Evolutionary conservation across 1,140 invertebrate genomes (phyloP).

Genomic region (Drosophila takahashii): DNA sequence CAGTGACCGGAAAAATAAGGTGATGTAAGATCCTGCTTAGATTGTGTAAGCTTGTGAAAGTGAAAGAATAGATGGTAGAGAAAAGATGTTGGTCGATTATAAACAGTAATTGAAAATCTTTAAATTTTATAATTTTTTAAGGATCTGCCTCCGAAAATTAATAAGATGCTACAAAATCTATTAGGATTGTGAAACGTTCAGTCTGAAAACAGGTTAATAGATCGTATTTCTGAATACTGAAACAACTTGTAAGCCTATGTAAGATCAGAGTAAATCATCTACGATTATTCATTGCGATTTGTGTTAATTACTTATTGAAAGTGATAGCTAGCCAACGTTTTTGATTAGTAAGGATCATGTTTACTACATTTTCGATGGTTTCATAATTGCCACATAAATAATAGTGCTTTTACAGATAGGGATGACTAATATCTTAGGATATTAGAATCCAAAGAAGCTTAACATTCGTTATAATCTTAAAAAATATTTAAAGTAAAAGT

Average conservation of each 20-base stretch:
- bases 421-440: too few species aligned
- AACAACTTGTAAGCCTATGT: constrained; percentile 15
- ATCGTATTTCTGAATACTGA: constrained; percentile 4
- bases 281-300: constrained; percentile 15
- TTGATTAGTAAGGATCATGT: constrained; percentile 7
- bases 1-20: constrained; percentile 28
- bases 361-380: not conserved
- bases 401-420: not conserved
- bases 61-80: not conserved
- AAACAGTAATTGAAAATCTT: not conserved
- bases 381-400: constrained; percentile 4
- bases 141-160: too few species aligned
- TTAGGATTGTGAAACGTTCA: not conserved
- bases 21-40: constrained; percentile 48
- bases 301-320: constrained; percentile 7
- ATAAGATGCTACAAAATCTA: too few species aligned
- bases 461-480: too few species aligned
- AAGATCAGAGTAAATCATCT: constrained; percentile 12
- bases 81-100: not conserved
- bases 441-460: too few species aligned
- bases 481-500: too few species aligned
- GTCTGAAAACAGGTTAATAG: not conserved
- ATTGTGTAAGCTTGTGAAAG: constrained; percentile 38
- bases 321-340: constrained; percentile 10
- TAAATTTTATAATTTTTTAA: not conserved